Percentiles rank a stretch among this genome's conserved stretches.
Conservation (phyloP, 2,797 vertebrate species). For the Saxicola maurus region DNA sequence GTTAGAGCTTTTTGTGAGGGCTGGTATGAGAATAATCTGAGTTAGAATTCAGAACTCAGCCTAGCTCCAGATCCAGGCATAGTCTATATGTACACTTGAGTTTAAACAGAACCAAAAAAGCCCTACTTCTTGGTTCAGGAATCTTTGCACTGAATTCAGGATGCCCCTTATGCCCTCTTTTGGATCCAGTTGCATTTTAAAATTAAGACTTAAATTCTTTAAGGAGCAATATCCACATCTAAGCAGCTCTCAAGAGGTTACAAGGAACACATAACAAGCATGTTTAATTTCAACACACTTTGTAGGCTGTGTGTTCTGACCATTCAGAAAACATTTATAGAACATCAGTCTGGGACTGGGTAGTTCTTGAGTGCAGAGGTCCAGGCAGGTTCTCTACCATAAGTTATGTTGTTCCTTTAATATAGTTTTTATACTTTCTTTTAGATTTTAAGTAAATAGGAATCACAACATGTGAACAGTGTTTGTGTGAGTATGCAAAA, state of each 20-base stretch:
- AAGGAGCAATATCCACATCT: neutral
- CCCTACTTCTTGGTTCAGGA: neutral
- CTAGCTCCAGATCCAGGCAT: neutral
- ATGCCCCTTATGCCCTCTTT: neutral
- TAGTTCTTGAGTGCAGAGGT: neutral
- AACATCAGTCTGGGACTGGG: neutral
- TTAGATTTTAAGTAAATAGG: neutral
- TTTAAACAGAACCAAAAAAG: neutral
- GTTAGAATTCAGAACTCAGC: neutral
- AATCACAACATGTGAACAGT: accelerated
- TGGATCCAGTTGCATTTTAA: neutral
- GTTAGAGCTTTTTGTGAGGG: neutral
- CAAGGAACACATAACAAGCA: neutral
- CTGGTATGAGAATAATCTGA: neutral
- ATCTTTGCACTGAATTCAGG: neutral
- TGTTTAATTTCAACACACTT: neutral
- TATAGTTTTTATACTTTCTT: neutral
- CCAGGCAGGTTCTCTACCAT: neutral
- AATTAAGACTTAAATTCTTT: neutral
- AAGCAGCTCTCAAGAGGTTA: neutral
- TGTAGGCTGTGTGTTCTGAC: neutral
- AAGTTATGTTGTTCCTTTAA: neutral
- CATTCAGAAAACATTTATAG: neutral
- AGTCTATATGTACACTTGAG: neutral
- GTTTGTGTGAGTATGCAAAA: neutral